Percentiles rank a stretch among this genome's conserved stretches.
These are phyloP conservation scores for Ceyx cyanopectus DNA, from an alignment of 2,113 vertebrate genomes.

Conservation along the genomic window DNA sequence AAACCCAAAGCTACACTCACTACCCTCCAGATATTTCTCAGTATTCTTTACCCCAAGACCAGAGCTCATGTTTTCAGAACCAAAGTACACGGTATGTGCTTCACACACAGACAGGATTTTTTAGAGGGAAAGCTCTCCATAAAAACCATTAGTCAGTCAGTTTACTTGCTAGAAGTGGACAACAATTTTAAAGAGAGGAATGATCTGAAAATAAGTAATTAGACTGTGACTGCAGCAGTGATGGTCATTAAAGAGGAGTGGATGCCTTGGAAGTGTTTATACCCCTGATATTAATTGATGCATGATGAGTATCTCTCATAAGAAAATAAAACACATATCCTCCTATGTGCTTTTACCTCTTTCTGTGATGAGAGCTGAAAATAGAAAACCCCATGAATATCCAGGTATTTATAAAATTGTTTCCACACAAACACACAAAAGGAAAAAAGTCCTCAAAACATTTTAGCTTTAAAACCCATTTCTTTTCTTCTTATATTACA, in stretches of 20 bases:
- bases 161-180: neutral
- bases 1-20: neutral
- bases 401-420: neutral
- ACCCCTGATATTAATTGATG: neutral
- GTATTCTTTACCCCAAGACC: neutral
- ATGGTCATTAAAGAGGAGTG: neutral
- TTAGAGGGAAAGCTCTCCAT: neutral
- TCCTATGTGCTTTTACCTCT: neutral
- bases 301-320: neutral
- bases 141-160: neutral
- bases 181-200: neutral
- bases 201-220: neutral
- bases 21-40: neutral
- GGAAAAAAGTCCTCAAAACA: neutral
- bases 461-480: neutral
- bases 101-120: neutral
- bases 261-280: neutral
- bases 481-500: neutral
- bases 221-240: neutral
- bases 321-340: neutral
- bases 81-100: neutral
- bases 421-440: neutral
- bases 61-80: neutral
- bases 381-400: neutral
- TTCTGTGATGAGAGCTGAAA: neutral